phyloP scores from a whole-genome alignment of 1,140 invertebrate species.

The Acyrthosiphon pisum region DNA sequence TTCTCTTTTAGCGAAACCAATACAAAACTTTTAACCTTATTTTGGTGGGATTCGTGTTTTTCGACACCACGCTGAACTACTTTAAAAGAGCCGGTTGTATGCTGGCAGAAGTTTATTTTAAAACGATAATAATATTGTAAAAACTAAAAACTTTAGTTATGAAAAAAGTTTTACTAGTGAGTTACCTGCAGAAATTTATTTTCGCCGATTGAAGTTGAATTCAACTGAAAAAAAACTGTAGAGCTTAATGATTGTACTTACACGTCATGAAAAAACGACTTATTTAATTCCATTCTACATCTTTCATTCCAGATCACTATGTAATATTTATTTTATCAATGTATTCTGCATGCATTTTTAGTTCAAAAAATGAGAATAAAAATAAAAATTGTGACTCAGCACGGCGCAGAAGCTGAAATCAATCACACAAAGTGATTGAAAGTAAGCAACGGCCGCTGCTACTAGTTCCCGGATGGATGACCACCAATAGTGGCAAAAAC shows the following conservation, averaged over 20 bases:
- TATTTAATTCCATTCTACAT: neutral
- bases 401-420: too few species aligned
- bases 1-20: neutral
- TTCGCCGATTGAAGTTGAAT: neutral
- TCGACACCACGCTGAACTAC: neutral
- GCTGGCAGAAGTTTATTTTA: neutral
- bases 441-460: too few species aligned
- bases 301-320: neutral
- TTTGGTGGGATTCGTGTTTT: neutral
- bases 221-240: neutral
- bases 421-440: too few species aligned
- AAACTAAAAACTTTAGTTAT: constrained; percentile 27
- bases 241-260: neutral
- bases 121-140: constrained; percentile 30
- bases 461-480: too few species aligned
- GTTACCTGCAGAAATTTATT: neutral
- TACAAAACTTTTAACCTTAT: constrained; percentile 4
- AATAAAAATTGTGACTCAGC: too few species aligned
- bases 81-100: neutral
- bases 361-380: too few species aligned
- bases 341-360: neutral
- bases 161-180: neutral
- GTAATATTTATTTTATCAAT: neutral
- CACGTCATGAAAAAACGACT: neutral
- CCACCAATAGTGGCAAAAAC: too few species aligned